phyloP scores from a whole-genome alignment of 2,888 invertebrate genomes.

The Tenthredo livida region DNA sequence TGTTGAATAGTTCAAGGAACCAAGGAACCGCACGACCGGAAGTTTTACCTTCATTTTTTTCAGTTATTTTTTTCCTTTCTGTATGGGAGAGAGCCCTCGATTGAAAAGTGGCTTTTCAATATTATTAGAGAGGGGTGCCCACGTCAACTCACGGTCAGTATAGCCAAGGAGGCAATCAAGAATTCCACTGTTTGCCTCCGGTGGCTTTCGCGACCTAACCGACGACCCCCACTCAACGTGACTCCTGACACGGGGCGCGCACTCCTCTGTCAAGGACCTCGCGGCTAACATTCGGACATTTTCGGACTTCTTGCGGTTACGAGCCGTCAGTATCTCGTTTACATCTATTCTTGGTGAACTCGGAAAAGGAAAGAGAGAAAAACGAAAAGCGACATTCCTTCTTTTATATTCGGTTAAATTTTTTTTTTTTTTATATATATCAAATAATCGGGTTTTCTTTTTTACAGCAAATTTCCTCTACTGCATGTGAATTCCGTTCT shows the following conservation, averaged over 20 bases:
- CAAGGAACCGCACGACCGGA: conserved; percentile 23
- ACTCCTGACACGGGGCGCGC: conserved; percentile 40
- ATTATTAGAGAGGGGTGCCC: conserved; percentile 67
- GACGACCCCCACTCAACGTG: conserved; percentile 37
- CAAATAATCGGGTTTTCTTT: not conserved
- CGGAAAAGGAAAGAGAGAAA: not conserved
- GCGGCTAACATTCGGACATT: not conserved
- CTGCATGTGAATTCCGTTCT: not conserved
- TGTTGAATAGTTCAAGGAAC: conserved; percentile 23
- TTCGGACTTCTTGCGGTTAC: conserved; percentile 7
- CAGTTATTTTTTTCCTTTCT: conserved; percentile 48
- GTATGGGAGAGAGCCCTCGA: conserved; percentile 61
- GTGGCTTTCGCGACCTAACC: conserved; percentile 40
- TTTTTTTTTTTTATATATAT: not conserved
- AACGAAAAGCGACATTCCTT: not conserved
- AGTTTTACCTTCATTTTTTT: conserved; percentile 60
- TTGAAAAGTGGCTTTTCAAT: conserved; percentile 68
- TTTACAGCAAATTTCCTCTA: not conserved
- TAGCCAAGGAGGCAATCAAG: conserved; percentile 46
- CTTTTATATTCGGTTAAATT: no score
- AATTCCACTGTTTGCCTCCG: conserved; percentile 47
- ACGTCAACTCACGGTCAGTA: conserved; percentile 73
- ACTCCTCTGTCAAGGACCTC: conserved; percentile 39
- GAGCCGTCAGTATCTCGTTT: conserved; percentile 45
- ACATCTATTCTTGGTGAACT: conserved; percentile 26